Conservation (phyloP, 2,888 invertebrate genomes). For the Clusia tigrina region DNA sequence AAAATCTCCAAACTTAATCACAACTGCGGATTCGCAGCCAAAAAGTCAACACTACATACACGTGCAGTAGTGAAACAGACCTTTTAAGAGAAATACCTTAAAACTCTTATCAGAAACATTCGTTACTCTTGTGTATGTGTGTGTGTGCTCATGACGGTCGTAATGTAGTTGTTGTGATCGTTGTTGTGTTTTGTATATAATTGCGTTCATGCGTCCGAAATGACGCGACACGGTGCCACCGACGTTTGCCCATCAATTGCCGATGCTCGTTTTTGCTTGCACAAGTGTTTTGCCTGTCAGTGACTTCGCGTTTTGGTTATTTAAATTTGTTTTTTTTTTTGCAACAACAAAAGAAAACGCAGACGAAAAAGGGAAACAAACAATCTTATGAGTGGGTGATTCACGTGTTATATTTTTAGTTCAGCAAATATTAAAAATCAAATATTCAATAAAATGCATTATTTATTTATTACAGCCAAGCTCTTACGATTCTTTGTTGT, state of each 20-base stretch:
- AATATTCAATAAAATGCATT: constrained; percentile 1
- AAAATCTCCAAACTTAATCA: constrained; percentile 4
- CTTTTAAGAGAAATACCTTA: too few relatives aligned
- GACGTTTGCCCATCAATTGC: background rate
- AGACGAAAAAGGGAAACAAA: background rate
- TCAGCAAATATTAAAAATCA: background rate
- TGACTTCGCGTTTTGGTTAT: background rate
- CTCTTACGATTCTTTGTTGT: constrained; percentile 2
- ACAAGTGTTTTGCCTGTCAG: constrained; percentile 10
- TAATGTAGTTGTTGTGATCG: background rate
- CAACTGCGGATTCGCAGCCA: background rate
- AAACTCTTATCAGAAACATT: background rate
- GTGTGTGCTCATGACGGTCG: background rate
- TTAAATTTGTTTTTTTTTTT: background rate
- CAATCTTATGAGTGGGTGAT: constrained; percentile 15
- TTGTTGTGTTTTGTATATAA: background rate
- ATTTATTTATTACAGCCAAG: constrained; percentile 12
- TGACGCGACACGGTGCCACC: too few relatives aligned
- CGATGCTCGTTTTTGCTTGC: background rate
- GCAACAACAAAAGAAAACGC: background rate
- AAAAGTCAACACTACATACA: background rate
- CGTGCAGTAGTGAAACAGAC: too few relatives aligned
- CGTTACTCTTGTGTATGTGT: background rate
- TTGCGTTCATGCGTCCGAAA: background rate
- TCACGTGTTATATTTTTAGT: constrained; percentile 26